Conservation (phyloP, 2,888 invertebrate species). For the Cordilura impudica region DNA sequence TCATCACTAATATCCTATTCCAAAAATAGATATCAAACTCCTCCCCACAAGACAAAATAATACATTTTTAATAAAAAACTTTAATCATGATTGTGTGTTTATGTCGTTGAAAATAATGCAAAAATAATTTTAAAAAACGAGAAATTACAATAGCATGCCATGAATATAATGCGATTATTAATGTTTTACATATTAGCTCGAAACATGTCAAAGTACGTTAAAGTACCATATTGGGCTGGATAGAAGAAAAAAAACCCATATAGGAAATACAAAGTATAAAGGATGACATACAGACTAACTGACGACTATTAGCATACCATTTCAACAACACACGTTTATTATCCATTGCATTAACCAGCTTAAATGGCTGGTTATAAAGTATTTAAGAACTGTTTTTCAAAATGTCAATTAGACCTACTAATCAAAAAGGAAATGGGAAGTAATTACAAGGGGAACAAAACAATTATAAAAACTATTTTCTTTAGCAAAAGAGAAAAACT, state of each 20-base stretch:
- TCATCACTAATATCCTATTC: not conserved
- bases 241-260: not conserved
- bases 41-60: slow-evolving; percentile 17
- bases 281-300: slow-evolving; percentile 5
- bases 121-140: not conserved
- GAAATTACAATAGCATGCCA: slow-evolving; percentile 13
- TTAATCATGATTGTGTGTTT: slow-evolving; percentile 21
- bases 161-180: not conserved
- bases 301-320: slow-evolving; percentile 5
- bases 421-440: slow-evolving; percentile 24
- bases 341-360: not conserved
- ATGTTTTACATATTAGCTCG: not conserved
- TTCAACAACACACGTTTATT: too few species aligned
- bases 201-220: slow-evolving; percentile 47
- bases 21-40: not conserved
- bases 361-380: not conserved
- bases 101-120: not conserved
- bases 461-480: too few species aligned
- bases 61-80: slow-evolving; percentile 20
- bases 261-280: slow-evolving; percentile 25
- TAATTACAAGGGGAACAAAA: slow-evolving; percentile 31
- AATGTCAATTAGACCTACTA: slow-evolving; percentile 29
- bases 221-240: slow-evolving; percentile 28
- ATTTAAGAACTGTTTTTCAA: slow-evolving; percentile 18
- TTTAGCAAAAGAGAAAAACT: too few species aligned